These are phyloP conservation scores for Drosophila colorata DNA, from an alignment of 2,888 invertebrate genomes.

Conservation along the genomic window DNA sequence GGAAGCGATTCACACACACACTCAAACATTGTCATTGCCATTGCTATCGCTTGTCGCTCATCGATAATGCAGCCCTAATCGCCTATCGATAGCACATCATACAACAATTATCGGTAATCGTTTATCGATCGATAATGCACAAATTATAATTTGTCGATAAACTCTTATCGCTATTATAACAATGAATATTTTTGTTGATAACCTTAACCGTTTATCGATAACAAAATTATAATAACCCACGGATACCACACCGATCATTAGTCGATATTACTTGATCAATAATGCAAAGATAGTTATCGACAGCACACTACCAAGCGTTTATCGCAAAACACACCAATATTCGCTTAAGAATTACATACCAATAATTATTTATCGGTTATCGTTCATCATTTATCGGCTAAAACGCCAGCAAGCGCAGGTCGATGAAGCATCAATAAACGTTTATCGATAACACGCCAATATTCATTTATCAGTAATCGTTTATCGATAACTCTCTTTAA, in stretches of 20 bases:
- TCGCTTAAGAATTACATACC: not conserved
- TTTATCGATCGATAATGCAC: not conserved
- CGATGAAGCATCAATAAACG: not conserved
- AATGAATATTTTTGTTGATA: too few relatives aligned
- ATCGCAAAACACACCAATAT: not conserved
- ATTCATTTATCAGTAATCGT: not conserved
- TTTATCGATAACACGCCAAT: not conserved
- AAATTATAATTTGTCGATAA: too few relatives aligned
- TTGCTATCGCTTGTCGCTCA: slow-evolving; percentile 16
- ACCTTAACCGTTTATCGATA: too few relatives aligned
- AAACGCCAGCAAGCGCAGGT: too few relatives aligned
- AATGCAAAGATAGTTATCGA: not conserved
- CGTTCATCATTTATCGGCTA: not conserved
- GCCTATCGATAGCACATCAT: not conserved
- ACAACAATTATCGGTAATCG: slow-evolving; percentile 9
- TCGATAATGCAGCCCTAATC: not conserved
- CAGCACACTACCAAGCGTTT: not conserved
- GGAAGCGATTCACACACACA: not conserved
- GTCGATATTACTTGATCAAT: too few relatives aligned
- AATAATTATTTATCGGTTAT: not conserved
- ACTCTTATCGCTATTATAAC: too few relatives aligned
- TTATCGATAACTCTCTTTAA: slow-evolving; percentile 2
- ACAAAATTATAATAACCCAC: too few relatives aligned
- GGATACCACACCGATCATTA: too few relatives aligned
- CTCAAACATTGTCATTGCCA: slow-evolving; percentile 4